Evolutionary conservation across 1,140 invertebrate genomes (phyloP).

Genomic region (Monomorium pharaonis): DNA sequence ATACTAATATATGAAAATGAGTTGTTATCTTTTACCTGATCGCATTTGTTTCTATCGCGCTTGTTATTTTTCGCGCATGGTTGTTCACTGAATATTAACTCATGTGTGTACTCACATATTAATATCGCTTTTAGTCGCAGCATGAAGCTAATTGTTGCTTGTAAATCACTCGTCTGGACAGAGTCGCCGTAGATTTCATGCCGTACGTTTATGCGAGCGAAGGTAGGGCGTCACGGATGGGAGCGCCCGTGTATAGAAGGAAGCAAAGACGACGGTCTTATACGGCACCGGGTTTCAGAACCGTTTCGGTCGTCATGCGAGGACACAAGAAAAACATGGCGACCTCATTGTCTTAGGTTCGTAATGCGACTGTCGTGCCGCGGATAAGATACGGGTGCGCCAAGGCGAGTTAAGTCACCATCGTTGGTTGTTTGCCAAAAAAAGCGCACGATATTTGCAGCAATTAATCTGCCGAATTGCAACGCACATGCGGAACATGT

Average conservation of each 20-base stretch:
- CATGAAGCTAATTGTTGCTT: slow-evolving; percentile 63
- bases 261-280: slow-evolving; percentile 79
- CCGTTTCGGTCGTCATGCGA: slow-evolving; percentile 80
- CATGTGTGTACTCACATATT: slow-evolving; percentile 10
- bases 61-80: neutral
- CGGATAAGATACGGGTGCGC: slow-evolving; percentile 65
- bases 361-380: slow-evolving; percentile 58
- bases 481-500: neutral
- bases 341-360: slow-evolving; percentile 80
- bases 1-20: neutral
- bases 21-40: neutral
- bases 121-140: slow-evolving; percentile 50
- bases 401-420: slow-evolving; percentile 49
- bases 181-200: slow-evolving; percentile 61
- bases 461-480: neutral
- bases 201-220: slow-evolving; percentile 79
- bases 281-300: slow-evolving; percentile 78
- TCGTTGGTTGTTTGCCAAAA: neutral
- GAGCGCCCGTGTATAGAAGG: slow-evolving; percentile 73
- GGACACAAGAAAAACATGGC: slow-evolving; percentile 80
- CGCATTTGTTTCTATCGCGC: neutral
- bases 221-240: slow-evolving; percentile 85
- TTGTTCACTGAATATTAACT: slow-evolving; percentile 27
- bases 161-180: slow-evolving; percentile 58
- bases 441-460: neutral